phyloP scores from a whole-genome alignment of 2,797 vertebrate species.

The Cryptoblepharus egeriae region DNA sequence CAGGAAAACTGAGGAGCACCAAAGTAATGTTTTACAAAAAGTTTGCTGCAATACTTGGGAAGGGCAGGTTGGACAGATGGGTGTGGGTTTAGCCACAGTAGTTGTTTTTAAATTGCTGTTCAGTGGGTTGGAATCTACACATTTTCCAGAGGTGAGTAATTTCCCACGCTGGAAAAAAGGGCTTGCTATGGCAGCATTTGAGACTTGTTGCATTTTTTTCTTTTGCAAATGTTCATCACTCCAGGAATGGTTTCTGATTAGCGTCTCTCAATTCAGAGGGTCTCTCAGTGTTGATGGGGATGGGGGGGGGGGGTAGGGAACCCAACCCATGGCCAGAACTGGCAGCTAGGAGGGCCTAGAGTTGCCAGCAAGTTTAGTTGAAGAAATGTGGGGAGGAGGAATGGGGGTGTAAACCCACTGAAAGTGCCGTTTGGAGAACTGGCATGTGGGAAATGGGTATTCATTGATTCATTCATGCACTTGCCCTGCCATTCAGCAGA shows the following conservation, averaged over 20 bases:
- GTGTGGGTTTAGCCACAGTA: background rate
- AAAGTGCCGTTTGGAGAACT: background rate
- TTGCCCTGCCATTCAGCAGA: conserved; percentile 9
- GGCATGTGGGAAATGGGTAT: background rate
- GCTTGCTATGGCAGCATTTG: background rate
- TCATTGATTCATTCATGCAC: conserved; percentile 2
- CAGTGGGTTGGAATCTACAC: background rate
- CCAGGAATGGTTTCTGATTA: background rate
- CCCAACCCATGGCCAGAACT: background rate
- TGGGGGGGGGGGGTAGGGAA: background rate
- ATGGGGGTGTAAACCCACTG: background rate
- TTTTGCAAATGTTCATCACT: background rate
- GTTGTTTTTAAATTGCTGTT: background rate
- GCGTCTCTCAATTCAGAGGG: background rate
- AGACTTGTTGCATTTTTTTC: background rate
- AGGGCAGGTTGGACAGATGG: background rate
- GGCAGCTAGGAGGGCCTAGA: background rate
- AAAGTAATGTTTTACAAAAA: background rate
- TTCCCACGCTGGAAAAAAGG: background rate
- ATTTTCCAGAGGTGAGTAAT: conserved; percentile 17
- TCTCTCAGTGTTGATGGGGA: background rate
- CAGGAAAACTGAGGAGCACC: background rate
- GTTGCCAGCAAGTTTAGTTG: background rate
- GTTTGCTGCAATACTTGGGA: background rate
- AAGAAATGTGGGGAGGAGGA: background rate